These are phyloP conservation scores for Ceraclea dissimilis DNA, from an alignment of 2,888 invertebrate species.

Conservation along the genomic window DNA sequence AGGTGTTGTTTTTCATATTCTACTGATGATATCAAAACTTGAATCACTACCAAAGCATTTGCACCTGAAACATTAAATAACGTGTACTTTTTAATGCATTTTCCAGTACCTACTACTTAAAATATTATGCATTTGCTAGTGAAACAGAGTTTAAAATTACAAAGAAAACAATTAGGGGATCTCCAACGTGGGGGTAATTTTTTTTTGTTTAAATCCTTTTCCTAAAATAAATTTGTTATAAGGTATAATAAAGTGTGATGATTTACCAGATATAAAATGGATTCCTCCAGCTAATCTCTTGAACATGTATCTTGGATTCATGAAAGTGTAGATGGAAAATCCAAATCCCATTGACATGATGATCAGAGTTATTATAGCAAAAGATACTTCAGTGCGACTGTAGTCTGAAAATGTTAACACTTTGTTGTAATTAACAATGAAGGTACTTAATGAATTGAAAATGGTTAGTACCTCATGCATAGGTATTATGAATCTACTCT, in stretches of 20 bases:
- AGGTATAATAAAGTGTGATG: too few species aligned
- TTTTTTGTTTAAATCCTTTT: too few species aligned
- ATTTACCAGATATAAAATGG: constrained; percentile 71
- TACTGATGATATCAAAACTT: constrained; percentile 68
- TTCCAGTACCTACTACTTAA: too few species aligned
- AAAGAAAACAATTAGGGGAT: too few species aligned
- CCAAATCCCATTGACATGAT: constrained; percentile 75
- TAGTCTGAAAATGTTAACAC: constrained; percentile 52
- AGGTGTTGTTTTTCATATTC: constrained; percentile 62
- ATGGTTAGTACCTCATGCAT: not conserved
- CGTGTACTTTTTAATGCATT: too few species aligned
- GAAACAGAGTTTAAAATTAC: too few species aligned
- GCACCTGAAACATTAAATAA: constrained; percentile 47
- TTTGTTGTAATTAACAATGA: not conserved
- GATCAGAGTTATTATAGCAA: constrained; percentile 72
- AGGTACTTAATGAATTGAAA: not conserved
- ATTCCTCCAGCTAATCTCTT: constrained; percentile 79
- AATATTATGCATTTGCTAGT: too few species aligned
- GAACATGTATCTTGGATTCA: constrained; percentile 81
- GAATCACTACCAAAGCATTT: constrained; percentile 72
- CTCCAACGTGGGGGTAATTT: too few species aligned
- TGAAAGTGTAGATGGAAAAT: constrained; percentile 77
- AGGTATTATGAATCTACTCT: too few species aligned
- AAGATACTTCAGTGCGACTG: constrained; percentile 74
- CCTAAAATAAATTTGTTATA: too few species aligned